phyloP scores from a whole-genome alignment of 2,113 vertebrate genomes.

The Chinchilla lanigera region DNA sequence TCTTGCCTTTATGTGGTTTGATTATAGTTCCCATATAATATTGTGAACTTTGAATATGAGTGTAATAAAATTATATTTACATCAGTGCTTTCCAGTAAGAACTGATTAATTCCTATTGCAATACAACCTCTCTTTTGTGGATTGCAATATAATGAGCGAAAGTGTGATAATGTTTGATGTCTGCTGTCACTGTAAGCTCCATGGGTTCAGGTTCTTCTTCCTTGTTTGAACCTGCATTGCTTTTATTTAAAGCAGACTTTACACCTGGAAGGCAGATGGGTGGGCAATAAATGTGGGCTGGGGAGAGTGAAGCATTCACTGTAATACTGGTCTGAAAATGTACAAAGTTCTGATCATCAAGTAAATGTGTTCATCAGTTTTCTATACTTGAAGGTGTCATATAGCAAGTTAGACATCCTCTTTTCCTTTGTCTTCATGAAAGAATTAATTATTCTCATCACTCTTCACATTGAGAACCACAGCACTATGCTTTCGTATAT shows the following conservation, averaged over 20 bases:
- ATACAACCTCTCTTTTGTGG: background rate
- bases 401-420: background rate
- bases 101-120: background rate
- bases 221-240: background rate
- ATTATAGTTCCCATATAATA: background rate
- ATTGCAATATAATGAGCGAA: background rate
- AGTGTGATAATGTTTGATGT: background rate
- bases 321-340: background rate
- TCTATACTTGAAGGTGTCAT: background rate
- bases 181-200: background rate
- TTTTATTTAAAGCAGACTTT: background rate
- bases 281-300: background rate
- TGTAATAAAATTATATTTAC: background rate
- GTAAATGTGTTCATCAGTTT: background rate
- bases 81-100: background rate
- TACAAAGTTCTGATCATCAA: background rate
- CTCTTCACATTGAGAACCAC: background rate
- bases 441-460: background rate
- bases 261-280: rapidly evolving
- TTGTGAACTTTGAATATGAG: background rate
- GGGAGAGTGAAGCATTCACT: background rate
- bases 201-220: background rate
- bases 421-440: background rate
- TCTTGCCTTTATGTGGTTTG: background rate
- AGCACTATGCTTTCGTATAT: background rate